These are phyloP conservation scores for Drosophila tropicalis DNA, from an alignment of 1,140 invertebrate species.

Conservation along the genomic window DNA sequence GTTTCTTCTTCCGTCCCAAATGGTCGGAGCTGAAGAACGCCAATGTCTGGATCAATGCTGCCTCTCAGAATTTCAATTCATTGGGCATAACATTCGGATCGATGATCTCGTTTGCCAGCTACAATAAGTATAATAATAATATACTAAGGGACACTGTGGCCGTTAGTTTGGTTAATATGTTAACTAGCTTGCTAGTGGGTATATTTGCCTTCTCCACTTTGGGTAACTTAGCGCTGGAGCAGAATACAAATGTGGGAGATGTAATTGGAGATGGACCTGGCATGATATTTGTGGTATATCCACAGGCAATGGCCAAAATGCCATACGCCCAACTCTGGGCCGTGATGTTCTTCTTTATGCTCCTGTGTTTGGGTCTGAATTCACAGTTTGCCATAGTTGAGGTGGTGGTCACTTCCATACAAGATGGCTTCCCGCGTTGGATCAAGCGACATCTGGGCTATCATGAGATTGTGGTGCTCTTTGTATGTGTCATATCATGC, in stretches of 20 bases:
- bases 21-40: constrained; percentile 93
- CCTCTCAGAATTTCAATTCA: constrained; percentile 96
- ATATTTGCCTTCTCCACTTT: constrained; percentile 95
- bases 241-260: constrained; percentile 89
- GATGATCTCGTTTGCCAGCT: constrained; percentile 97
- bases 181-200: constrained; percentile 93
- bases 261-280: constrained; percentile 95
- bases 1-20: constrained; percentile 94
- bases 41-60: constrained; percentile 95
- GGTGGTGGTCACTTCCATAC: constrained; percentile 95
- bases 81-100: constrained; percentile 96
- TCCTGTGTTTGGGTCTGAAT: constrained; percentile 94
- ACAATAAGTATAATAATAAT: constrained; percentile 96
- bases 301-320: constrained; percentile 95
- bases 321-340: constrained; percentile 93
- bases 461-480: constrained; percentile 93
- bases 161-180: constrained; percentile 91
- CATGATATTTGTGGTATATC: constrained; percentile 94
- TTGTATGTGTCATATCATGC: constrained; percentile 92
- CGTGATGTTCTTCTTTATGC: constrained; percentile 95
- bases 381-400: constrained; percentile 95
- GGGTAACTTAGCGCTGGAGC: constrained; percentile 92
- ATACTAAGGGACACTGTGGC: constrained; percentile 93
- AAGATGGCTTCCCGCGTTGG: constrained; percentile 94
- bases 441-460: constrained; percentile 91